Percentiles rank a stretch among this genome's conserved stretches.
Conservation (phyloP, 2,888 invertebrate genomes). For the Archips crataeganus region DNA sequence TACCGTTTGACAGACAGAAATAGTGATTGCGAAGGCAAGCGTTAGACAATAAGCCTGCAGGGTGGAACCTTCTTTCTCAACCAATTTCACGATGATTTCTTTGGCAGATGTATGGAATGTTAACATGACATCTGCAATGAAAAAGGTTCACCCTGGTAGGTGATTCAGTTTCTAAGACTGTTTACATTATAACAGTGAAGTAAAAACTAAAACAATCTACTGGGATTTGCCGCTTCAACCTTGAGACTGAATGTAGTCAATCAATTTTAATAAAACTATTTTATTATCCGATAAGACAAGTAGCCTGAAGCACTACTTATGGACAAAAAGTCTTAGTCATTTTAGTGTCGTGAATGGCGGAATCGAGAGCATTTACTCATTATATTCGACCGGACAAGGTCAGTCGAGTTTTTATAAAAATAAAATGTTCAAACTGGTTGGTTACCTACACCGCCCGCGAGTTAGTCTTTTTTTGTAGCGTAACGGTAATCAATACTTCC, state of each 20-base stretch:
- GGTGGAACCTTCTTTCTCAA: no score
- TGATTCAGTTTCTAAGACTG: no score
- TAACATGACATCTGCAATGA: no score
- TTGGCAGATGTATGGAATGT: no score
- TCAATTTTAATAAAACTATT: slow-evolving; percentile 27
- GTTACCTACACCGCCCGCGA: slow-evolving; percentile 37
- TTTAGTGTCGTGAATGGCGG: slow-evolving; percentile 76
- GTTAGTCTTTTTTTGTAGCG: background rate
- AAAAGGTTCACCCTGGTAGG: no score
- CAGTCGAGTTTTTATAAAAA: slow-evolving; percentile 54
- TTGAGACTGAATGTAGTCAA: slow-evolving; percentile 50
- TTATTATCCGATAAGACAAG: slow-evolving; percentile 35
- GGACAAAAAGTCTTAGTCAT: slow-evolving; percentile 50
- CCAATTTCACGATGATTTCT: no score
- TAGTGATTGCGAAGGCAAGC: no score
- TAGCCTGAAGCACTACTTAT: background rate
- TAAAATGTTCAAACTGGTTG: slow-evolving; percentile 51
- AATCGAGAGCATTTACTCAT: slow-evolving; percentile 61
- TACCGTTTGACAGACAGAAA: no score
- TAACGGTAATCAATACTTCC: background rate
- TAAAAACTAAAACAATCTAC: background rate
- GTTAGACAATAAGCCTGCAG: no score
- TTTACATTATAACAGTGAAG: background rate
- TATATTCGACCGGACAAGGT: slow-evolving; percentile 61
- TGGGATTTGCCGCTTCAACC: slow-evolving; percentile 41